Conservation (phyloP, 1,140 invertebrate species). For the Coelopa frigida region DNA sequence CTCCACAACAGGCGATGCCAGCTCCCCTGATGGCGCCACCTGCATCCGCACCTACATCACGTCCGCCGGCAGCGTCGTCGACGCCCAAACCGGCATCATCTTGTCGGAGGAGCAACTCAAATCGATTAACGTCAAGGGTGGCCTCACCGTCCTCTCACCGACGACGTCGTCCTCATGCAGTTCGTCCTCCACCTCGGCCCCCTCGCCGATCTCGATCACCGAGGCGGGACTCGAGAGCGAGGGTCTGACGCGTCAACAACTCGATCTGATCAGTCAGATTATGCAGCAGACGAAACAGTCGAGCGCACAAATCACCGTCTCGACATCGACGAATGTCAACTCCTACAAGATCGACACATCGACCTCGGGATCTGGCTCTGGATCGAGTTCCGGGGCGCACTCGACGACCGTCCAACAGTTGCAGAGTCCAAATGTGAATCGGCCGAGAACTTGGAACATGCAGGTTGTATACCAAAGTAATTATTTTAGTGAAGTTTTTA, state of each 20-base stretch:
- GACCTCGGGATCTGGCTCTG: too few relatives aligned
- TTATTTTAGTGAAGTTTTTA: not conserved
- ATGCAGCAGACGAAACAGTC: slow-evolving; percentile 64
- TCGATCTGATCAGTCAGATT: slow-evolving; percentile 70
- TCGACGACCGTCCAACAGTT: too few relatives aligned
- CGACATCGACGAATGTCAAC: slow-evolving; percentile 45
- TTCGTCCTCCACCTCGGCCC: slow-evolving; percentile 15
- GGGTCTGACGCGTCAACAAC: slow-evolving; percentile 62
- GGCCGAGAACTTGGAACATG: slow-evolving; percentile 47
- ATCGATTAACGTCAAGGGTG: slow-evolving; percentile 33
- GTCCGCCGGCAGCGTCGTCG: slow-evolving; percentile 34
- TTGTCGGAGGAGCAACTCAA: slow-evolving; percentile 38
- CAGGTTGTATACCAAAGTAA: slow-evolving; percentile 36
- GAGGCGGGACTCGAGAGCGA: slow-evolving; percentile 53
- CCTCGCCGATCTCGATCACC: slow-evolving; percentile 41
- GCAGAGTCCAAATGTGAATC: slow-evolving; percentile 8
- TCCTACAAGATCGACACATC: slow-evolving; percentile 42
- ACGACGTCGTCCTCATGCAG: slow-evolving; percentile 36
- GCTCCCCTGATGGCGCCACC: slow-evolving; percentile 45
- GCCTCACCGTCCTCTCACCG: slow-evolving; percentile 28
- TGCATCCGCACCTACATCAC: slow-evolving; percentile 44
- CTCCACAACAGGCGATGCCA: slow-evolving; percentile 30
- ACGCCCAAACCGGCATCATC: slow-evolving; percentile 37
- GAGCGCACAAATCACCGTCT: slow-evolving; percentile 40
- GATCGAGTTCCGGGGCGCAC: too few relatives aligned